Evolutionary conservation across 2,113 vertebrate genomes (phyloP).

Genomic region (Ceratotherium simum): DNA sequence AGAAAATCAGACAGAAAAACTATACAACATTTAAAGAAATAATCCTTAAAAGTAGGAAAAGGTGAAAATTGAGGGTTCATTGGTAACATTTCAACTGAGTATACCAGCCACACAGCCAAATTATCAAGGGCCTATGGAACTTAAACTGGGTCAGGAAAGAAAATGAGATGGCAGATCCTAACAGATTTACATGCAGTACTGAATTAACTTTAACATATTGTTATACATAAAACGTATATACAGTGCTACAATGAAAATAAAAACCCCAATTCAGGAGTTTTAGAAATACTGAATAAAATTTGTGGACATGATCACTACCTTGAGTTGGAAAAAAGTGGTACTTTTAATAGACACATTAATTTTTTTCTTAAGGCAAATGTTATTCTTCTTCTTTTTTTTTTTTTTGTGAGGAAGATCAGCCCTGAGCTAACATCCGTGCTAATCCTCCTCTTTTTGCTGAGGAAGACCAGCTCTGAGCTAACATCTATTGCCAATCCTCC

Average conservation of each 20-base stretch:
- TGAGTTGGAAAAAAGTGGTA: background rate
- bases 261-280: background rate
- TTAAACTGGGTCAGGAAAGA: background rate
- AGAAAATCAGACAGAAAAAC: background rate
- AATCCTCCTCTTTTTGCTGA: too few relatives aligned
- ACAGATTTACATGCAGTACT: background rate
- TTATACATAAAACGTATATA: background rate
- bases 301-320: background rate
- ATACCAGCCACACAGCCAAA: background rate
- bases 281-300: background rate
- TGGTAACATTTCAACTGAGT: background rate
- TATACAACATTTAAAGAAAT: constrained; percentile 5
- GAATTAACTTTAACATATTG: background rate
- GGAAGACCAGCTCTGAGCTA: too few relatives aligned
- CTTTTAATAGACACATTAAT: background rate
- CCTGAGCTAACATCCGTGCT: too few relatives aligned
- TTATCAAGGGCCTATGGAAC: background rate
- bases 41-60: background rate
- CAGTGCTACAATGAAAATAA: background rate
- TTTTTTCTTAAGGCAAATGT: constrained; percentile 22
- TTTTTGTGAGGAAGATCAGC: too few relatives aligned
- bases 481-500: too few relatives aligned
- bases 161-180: background rate
- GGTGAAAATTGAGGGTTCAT: background rate
- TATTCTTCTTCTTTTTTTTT: background rate